Base-by-base conservation (phyloP, 2,797 vertebrate genomes). In the Pipistrellus pipistrellus region DNA sequence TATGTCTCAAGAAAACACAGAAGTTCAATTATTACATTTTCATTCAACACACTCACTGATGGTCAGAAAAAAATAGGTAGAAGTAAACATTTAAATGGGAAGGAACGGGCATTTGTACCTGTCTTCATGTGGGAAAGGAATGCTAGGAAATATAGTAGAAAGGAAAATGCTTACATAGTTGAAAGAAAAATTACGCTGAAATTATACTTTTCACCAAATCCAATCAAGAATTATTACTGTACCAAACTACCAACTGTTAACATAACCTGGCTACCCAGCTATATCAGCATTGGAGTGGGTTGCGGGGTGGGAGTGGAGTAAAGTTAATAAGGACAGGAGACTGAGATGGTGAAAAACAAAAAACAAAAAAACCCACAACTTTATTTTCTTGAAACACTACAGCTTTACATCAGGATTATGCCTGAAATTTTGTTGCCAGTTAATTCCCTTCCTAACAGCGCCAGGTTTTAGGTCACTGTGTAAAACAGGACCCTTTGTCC, bases 21-120 rank as follows among this genome's bases (percentile, higher is more conserved):
- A 94, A 72, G 72, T 32, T 41, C 38, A 86, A 38, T 75, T 25
- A 85, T 78, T 69, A 66, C 6, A 88, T 66, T 91, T 88, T 86
- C 84, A 85, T 71, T 38, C 30, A 94, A 90, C 27, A 72, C 21
- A 92, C 55, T 77, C 91, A 73, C 76, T 71, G 46, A 72, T 15
- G 30, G 13, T 20, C 85, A 88, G 25, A 73, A 77, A 88, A 88
- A 91, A 91, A 38, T 6, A 89, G 20, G 23, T 25, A 83, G 32
- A 81, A 96, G 91, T 51, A 94, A 88, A 85, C 41, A 77, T 88
- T 90, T 77, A 64, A 85, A 71, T 64, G n/a, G n/a, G 38, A 75
- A 94, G 73, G n/a, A 76, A 25, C 15, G 85, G 44, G 18, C 53
- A 93, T 78, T 53, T 88, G 25, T 4, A 72, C 23, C 35, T 66